Base-by-base conservation (phyloP, 64 coral and sea anemone genomes). In the Montipora foliosa region DNA sequence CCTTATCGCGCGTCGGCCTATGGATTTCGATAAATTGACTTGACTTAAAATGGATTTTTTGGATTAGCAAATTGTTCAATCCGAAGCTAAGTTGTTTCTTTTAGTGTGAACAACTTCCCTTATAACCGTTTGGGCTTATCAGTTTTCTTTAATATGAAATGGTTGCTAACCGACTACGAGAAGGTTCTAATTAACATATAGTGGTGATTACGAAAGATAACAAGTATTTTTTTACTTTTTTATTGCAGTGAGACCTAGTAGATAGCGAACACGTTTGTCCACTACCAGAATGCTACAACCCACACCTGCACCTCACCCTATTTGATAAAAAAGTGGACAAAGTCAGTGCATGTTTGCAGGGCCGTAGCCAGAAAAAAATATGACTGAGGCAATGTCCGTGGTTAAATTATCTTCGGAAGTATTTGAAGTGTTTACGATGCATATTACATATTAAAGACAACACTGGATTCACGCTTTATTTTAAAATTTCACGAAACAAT, bases 141-240 rank as follows among this genome's bases (percentile, higher is more conserved):
- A 47, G 47, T 7, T 21, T 8, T 13, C 13, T 10, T 5, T 53
- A 21, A 11, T 2, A 44, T 6, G 24, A 81, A 58, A 17, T 55
- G 6, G 52, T 55, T 58, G 11, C 16, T 50, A 70, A 49, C 44
- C 17, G 49, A n/a, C 49, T 46, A 72, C 16, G 45, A 86, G 44
- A 47, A 83, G 58, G 25, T 73, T 71, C 66, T 71, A 86, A 86
- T 71, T 49, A 85, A 22, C 66, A 22, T 86, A 68, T 86, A 19
- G 17, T 21, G 82, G 62, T 70, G 82, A 86, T 49, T 71, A 86
- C 64, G 45, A 64, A 72, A 20, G 82, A 86, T 86, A 86, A 86
- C 82, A 15, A 8, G 13, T 11, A 71, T 86, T 86, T 86, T 86
- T 66, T 8, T 24, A 22, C 20, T 71, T 4, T 71, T 71, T 53